phyloP scores from a whole-genome alignment of 2,113 vertebrate species.

The Eublepharis macularius region DNA sequence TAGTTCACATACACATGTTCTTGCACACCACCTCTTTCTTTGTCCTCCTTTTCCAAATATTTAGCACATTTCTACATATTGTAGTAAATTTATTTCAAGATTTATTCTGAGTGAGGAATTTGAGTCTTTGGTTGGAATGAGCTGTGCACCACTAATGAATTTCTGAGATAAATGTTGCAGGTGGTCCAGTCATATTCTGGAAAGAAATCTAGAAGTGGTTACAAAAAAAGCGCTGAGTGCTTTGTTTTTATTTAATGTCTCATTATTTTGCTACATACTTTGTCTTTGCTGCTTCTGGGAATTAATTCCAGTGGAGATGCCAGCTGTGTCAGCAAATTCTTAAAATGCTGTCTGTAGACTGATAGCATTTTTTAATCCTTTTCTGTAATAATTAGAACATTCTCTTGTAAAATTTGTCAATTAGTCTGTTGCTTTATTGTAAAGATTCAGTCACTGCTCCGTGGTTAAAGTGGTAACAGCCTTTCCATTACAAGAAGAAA shows the following conservation, averaged over 20 bases:
- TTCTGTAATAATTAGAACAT: conserved; percentile 60
- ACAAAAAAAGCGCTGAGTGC: conserved; percentile 10
- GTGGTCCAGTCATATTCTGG: conserved; percentile 32
- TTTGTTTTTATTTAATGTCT: conserved; percentile 60
- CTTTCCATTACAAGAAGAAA: conserved; percentile 51
- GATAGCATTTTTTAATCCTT: conserved; percentile 27
- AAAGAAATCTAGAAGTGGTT: conserved; percentile 38
- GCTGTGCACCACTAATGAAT: too few species aligned
- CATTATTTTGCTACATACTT: conserved; percentile 60
- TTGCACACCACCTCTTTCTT: not conserved
- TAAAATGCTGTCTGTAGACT: conserved; percentile 44
- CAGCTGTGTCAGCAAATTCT: conserved; percentile 61
- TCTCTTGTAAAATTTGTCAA: conserved; percentile 51
- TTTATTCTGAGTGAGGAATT: not conserved
- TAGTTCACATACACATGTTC: too few species aligned
- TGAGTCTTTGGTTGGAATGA: conserved; percentile 8
- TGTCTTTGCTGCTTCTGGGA: conserved; percentile 55
- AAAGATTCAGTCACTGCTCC: conserved; percentile 37
- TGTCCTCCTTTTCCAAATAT: not conserved
- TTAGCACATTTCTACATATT: not conserved
- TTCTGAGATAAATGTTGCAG: not conserved
- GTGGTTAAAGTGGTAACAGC: conserved; percentile 47
- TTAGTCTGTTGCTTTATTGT: conserved; percentile 52
- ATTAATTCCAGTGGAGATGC: conserved; percentile 58
- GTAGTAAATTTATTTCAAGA: not conserved